Evolutionary conservation across 2,888 invertebrate species (phyloP).

Genomic region (Philaethria dido): DNA sequence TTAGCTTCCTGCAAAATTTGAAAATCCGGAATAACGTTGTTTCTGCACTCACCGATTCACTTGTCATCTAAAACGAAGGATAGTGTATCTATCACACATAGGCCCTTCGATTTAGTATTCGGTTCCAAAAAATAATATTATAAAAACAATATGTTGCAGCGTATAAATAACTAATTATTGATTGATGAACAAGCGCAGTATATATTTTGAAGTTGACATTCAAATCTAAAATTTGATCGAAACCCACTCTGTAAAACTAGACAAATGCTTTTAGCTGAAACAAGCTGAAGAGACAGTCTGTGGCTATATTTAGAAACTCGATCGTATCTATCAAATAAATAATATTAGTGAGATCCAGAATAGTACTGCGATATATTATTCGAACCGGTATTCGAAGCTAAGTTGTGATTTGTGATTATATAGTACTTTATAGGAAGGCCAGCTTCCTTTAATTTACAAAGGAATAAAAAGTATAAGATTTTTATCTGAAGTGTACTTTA

Average conservation of each 20-base stretch:
- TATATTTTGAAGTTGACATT: not conserved
- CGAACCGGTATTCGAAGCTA: slow-evolving; percentile 5
- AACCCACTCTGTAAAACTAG: not conserved
- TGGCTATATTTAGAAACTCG: slow-evolving; percentile 12
- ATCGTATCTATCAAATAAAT: not conserved
- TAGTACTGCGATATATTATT: slow-evolving; percentile 21
- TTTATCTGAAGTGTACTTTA: slow-evolving; percentile 5
- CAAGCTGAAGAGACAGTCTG: slow-evolving; percentile 2
- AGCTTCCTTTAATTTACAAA: slow-evolving; percentile 27
- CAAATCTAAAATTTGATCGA: not conserved
- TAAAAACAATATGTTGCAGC: too few species aligned
- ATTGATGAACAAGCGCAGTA: not conserved
- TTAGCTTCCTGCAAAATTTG: too few species aligned
- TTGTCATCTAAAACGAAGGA: too few species aligned
- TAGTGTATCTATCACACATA: too few species aligned
- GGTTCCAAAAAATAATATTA: too few species aligned
- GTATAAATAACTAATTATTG: too few species aligned
- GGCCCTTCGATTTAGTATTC: too few species aligned
- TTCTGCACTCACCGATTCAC: too few species aligned
- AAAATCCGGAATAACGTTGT: too few species aligned
- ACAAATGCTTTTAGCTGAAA: slow-evolving; percentile 12
- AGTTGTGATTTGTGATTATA: slow-evolving; percentile 23
- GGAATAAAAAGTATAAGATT: not conserved
- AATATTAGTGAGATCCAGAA: slow-evolving; percentile 20
- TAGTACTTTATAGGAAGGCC: slow-evolving; percentile 22